phyloP scores from a whole-genome alignment of 2,797 vertebrate species.

The Channallabes apus region DNA sequence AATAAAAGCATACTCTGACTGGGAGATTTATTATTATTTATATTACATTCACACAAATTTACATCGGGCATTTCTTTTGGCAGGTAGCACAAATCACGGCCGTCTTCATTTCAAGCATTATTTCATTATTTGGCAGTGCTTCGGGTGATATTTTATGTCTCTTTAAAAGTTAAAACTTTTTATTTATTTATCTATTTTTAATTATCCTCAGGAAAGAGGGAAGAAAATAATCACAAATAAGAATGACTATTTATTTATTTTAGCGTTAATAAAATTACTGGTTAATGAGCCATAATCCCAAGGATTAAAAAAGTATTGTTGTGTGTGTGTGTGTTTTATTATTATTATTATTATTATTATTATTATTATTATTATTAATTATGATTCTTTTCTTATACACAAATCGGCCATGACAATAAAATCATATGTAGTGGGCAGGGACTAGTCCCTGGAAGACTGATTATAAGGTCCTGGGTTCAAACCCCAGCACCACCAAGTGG shows the following conservation, averaged over 20 bases:
- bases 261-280: not conserved
- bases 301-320: not conserved
- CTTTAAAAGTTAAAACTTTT: not conserved
- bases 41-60: conserved; percentile 1
- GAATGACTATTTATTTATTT: not conserved
- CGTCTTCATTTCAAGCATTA: not conserved
- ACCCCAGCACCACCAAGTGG: too few relatives aligned
- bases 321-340: not conserved
- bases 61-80: not conserved
- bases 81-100: conserved; percentile 5
- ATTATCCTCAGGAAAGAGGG: too few relatives aligned
- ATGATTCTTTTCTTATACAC: too few relatives aligned
- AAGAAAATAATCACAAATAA: not conserved
- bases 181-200: not conserved
- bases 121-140: not conserved
- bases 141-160: not conserved
- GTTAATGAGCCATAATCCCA: not conserved
- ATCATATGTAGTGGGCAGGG: too few relatives aligned
- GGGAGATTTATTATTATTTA: conserved; percentile 5
- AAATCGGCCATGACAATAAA: too few relatives aligned
- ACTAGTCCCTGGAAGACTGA: too few relatives aligned
- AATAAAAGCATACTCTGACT: not conserved
- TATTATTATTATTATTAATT: too few relatives aligned
- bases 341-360: too few relatives aligned
- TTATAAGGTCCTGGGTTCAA: too few relatives aligned